Percentiles rank a stretch among this genome's conserved stretches.
Conservation (phyloP, 1,140 invertebrate species). For the Orchestia grillus region DNA sequence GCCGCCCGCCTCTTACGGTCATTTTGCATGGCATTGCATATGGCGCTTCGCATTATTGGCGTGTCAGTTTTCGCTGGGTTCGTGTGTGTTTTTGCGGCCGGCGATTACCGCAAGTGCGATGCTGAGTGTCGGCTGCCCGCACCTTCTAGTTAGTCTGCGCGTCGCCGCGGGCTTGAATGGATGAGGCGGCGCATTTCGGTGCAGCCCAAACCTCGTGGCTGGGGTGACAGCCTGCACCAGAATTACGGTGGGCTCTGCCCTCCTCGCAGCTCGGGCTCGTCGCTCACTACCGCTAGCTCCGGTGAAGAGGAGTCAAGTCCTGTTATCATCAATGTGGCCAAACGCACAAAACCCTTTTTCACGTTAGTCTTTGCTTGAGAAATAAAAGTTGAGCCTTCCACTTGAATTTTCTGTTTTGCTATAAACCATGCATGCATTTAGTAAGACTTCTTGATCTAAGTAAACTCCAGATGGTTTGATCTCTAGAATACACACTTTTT, state of each 20-base stretch:
- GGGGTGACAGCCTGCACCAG: background rate
- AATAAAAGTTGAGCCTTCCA: background rate
- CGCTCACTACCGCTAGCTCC: background rate
- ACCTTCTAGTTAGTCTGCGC: slow-evolving; percentile 1
- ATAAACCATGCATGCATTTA: background rate
- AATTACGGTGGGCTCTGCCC: background rate
- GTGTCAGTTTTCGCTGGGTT: slow-evolving; percentile 48
- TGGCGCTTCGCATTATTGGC: slow-evolving; percentile 29
- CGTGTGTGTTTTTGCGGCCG: slow-evolving; percentile 44
- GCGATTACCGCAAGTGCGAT: slow-evolving; percentile 43
- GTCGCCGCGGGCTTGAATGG: background rate
- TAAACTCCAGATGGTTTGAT: too few species aligned
- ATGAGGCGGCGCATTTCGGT: slow-evolving; percentile 27
- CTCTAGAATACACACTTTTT: too few species aligned
- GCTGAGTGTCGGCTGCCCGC: slow-evolving; percentile 32
- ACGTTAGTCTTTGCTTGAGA: background rate
- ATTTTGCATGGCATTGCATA: slow-evolving; percentile 36
- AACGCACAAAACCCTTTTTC: background rate
- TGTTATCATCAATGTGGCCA: background rate
- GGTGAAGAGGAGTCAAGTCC: background rate
- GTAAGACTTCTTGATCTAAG: too few species aligned
- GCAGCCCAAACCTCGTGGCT: background rate
- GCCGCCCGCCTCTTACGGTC: slow-evolving; percentile 39
- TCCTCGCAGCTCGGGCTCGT: background rate
- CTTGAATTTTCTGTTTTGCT: background rate